Base-by-base conservation (phyloP, 1,140 invertebrate genomes). In the Matsumurasca onukii region DNA sequence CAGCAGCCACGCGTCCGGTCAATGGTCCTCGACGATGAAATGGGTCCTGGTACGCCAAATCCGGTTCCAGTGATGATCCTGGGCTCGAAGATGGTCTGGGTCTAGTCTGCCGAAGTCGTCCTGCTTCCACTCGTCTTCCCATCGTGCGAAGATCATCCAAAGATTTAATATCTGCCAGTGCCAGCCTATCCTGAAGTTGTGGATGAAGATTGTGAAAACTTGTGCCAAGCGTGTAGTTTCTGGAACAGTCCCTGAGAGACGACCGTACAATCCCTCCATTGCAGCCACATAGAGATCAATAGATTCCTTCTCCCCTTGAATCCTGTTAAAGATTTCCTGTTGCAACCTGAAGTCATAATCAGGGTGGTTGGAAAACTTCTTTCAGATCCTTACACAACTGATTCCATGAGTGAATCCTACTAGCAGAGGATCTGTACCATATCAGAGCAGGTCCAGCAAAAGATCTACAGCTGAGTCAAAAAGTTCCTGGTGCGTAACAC, bases 391-490 rank as follows among this genome's bases (percentile, higher is more conserved):
- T 25, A 25, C 3, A 17, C 22, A 59, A 27, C 27, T 59, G 20
- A 2, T 20, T 3, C 55, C 55, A 59, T 17, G 20, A 24, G 3
- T 29, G 24, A 3, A 59, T 27, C 22, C 55, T 22, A 3, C 24
- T 29, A 2, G 15, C 15, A 1, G 27, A 25, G 55, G 22, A 59
- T 59, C 55, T 20, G 29, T 59, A 59, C 22, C 27, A 59, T 17
- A 25, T 3, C 22, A 59, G 55, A 29, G 55, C 55, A 59, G 55
- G 22, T 29, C 55, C 55, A 25, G 22, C 55, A 59, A 59, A 17
- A 59, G 27, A 29, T 59, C 55, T 24, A 25, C 55, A 25, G 55
- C 55, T 2, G 55, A 59, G 22, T 59, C 55, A 59, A 59, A 59
- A 2, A 59, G 55, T 29, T 59, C 55, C 17, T 2, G 22, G 17